Percentiles rank a stretch among this genome's conserved stretches.
These are phyloP conservation scores for Lasioglossum baleicum DNA, from an alignment of 1,140 invertebrate species.

Conservation along the genomic window DNA sequence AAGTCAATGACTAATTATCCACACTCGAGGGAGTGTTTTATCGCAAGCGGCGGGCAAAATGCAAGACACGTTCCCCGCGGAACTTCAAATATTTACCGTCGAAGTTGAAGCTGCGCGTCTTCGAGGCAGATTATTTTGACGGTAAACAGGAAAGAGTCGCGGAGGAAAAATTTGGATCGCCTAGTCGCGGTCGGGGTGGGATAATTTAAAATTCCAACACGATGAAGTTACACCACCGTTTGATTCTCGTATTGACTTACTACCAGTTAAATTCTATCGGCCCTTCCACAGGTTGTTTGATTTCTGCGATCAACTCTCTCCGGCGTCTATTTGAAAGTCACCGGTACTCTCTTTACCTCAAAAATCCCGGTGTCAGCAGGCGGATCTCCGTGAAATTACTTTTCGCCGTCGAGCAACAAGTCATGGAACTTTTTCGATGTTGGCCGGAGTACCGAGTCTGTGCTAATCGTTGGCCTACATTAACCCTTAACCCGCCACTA, in stretches of 20 bases:
- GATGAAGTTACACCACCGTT: background rate
- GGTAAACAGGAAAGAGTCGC: background rate
- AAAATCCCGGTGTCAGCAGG: background rate
- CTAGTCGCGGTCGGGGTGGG: background rate
- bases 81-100: slow-evolving; percentile 13
- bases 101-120: background rate
- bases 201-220: slow-evolving; percentile 12
- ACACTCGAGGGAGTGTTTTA: background rate
- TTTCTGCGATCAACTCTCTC: background rate
- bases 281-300: background rate
- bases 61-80: background rate
- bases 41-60: background rate
- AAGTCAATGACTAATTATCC: slow-evolving; percentile 2
- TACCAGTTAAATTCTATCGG: background rate
- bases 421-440: background rate
- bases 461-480: too few species aligned
- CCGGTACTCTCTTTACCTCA: background rate
- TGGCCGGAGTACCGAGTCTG: background rate
- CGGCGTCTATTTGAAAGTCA: background rate
- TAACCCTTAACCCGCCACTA: too few species aligned
- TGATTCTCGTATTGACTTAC: slow-evolving; percentile 2
- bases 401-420: background rate
- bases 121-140: background rate
- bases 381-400: background rate
- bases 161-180: background rate